Evolutionary conservation across 2,113 vertebrate species (phyloP).

Genomic region (Paralichthys olivaceus): DNA sequence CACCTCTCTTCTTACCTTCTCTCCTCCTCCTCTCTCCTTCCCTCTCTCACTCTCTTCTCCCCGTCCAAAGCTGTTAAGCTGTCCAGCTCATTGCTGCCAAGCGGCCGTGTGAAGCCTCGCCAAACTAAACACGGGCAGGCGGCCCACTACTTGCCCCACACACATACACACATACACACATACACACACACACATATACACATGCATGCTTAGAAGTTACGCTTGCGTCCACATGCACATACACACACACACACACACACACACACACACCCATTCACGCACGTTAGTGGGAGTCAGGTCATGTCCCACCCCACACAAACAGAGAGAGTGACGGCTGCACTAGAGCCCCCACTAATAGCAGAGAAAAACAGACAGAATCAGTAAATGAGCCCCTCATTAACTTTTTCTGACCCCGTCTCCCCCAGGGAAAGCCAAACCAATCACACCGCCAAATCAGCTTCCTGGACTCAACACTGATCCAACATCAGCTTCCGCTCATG

Average conservation of each 20-base stretch:
- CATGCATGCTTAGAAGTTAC: conserved; percentile 7
- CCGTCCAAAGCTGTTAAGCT: conserved; percentile 85
- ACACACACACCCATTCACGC: not conserved
- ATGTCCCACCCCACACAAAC: conserved; percentile 65
- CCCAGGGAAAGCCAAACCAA: conserved; percentile 69
- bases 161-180: conserved; percentile 53
- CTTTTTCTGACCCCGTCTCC: conserved; percentile 74
- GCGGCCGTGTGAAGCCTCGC: conserved; percentile 90
- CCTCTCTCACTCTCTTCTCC: conserved; percentile 78
- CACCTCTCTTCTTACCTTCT: conserved; percentile 61
- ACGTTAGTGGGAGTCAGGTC: conserved; percentile 65
- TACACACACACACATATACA: conserved; percentile 36
- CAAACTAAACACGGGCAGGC: conserved; percentile 96
- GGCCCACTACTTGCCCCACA: conserved; percentile 88
- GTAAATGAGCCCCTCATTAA: conserved; percentile 84
- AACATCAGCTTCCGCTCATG: conserved; percentile 75
- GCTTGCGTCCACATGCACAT: conserved; percentile 33
- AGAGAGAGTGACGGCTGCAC: conserved; percentile 60
- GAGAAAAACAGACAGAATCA: conserved; percentile 79
- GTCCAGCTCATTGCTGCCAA: conserved; percentile 91
- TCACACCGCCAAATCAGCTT: conserved; percentile 74
- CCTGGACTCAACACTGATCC: conserved; percentile 73
- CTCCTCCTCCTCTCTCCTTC: conserved; percentile 54
- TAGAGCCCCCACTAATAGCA: conserved; percentile 72
- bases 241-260: conserved; percentile 27